These are phyloP conservation scores for Neosalanx taihuensis DNA, from an alignment of 2,797 vertebrate species.

Conservation along the genomic window DNA sequence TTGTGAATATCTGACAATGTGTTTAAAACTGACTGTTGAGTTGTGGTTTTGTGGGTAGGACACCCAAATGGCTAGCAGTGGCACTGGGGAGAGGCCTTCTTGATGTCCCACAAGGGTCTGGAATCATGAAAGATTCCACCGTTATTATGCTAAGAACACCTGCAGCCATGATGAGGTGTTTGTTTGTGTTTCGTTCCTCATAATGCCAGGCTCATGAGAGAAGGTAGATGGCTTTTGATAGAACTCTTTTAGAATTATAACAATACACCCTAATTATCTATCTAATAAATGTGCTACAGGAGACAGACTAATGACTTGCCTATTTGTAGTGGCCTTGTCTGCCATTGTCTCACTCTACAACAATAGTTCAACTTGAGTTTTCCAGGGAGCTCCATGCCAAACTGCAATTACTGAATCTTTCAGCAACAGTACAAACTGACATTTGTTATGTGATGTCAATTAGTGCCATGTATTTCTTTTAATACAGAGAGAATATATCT, in stretches of 20 bases:
- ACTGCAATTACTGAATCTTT: neutral
- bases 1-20: too few relatives aligned
- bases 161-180: slow-evolving; percentile 51
- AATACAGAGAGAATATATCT: neutral
- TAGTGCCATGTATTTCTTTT: neutral
- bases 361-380: slow-evolving; percentile 3
- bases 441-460: neutral
- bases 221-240: slow-evolving; percentile 46
- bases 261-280: slow-evolving; percentile 61
- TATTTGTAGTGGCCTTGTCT: neutral
- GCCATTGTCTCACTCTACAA: neutral
- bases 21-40: too few relatives aligned
- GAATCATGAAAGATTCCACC: slow-evolving; percentile 35
- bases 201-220: slow-evolving; percentile 39
- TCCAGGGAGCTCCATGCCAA: neutral
- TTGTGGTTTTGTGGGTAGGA: too few relatives aligned
- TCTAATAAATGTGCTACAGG: slow-evolving; percentile 57
- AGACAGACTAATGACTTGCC: slow-evolving; percentile 45
- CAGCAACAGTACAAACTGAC: neutral
- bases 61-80: too few relatives aligned
- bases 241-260: slow-evolving; percentile 61
- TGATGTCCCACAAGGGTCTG: slow-evolving; percentile 34
- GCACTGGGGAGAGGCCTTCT: slow-evolving; percentile 26
- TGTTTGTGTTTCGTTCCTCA: slow-evolving; percentile 37
- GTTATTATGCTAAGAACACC: slow-evolving; percentile 55